Evolutionary conservation across 2,797 vertebrate genomes (phyloP).

Genomic region (Pelochelys cantorii): DNA sequence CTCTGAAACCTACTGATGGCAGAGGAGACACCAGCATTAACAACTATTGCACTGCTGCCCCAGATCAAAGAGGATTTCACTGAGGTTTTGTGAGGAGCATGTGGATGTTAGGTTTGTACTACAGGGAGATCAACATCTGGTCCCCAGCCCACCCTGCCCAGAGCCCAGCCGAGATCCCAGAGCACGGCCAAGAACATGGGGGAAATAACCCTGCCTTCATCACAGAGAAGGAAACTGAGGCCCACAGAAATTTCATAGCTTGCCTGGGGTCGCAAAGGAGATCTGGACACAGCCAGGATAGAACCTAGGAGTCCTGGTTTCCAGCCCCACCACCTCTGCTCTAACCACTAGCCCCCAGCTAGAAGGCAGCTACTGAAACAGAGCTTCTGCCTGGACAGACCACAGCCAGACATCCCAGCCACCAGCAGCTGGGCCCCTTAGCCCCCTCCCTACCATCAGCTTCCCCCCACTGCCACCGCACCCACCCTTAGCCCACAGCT

Average conservation of each 20-base stretch:
- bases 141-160: not conserved
- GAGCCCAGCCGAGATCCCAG: not conserved
- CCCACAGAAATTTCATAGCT: not conserved
- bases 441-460: not conserved
- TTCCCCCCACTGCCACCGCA: not conserved
- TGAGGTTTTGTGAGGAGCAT: not conserved
- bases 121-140: not conserved
- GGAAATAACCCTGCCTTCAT: not conserved
- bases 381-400: not conserved
- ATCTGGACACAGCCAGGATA: not conserved
- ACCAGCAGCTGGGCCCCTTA: too few relatives aligned
- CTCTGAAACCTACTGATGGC: not conserved
- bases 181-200: not conserved
- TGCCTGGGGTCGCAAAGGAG: not conserved
- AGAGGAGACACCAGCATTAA: not conserved
- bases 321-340: not conserved
- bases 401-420: not conserved
- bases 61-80: not conserved
- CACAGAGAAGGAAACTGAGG: not conserved
- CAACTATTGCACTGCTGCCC: not conserved
- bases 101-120: too few relatives aligned
- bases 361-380: not conserved
- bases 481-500: not conserved
- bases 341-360: not conserved
- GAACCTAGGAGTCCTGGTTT: not conserved